Percentiles rank a stretch among this genome's conserved stretches.
phyloP scores from a whole-genome alignment of 1,140 invertebrate species.

The Bemisia tabaci region DNA sequence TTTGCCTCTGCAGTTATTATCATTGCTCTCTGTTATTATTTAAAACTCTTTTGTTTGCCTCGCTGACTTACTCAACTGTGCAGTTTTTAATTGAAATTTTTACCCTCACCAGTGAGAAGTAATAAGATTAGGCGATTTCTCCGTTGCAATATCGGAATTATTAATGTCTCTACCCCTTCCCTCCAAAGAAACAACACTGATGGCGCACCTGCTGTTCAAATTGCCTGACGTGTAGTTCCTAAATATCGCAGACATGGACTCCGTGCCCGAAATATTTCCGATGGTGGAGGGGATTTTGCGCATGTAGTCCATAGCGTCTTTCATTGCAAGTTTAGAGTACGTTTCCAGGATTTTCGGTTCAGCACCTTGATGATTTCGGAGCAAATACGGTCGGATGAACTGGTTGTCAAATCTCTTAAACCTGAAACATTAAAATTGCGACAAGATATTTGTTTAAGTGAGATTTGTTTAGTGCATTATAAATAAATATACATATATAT shows the following conservation, averaged over 20 bases:
- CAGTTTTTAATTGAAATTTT: no score
- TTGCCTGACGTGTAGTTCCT: constrained; percentile 69
- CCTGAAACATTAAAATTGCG: constrained; percentile 32
- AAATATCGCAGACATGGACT: constrained; percentile 80
- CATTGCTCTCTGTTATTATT: no score
- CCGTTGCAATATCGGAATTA: no score
- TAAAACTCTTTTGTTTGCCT: no score
- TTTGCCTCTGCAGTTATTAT: no score
- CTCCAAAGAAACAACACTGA: neutral
- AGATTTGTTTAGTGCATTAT: neutral
- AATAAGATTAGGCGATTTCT: no score
- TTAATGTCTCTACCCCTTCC: no score
- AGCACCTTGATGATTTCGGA: constrained; percentile 67
- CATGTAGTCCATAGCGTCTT: constrained; percentile 84
- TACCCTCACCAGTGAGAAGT: no score
- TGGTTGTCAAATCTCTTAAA: constrained; percentile 90
- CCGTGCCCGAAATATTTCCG: constrained; percentile 59
- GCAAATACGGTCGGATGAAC: constrained; percentile 75
- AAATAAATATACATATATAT: neutral
- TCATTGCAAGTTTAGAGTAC: constrained; percentile 83
- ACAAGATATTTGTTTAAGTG: neutral
- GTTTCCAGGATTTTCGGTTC: constrained; percentile 92
- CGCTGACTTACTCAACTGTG: no score
- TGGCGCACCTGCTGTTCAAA: constrained; percentile 59
- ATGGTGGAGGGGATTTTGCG: constrained; percentile 67